Conservation (phyloP, 2,113 vertebrate species). For the Clupea harengus region DNA sequence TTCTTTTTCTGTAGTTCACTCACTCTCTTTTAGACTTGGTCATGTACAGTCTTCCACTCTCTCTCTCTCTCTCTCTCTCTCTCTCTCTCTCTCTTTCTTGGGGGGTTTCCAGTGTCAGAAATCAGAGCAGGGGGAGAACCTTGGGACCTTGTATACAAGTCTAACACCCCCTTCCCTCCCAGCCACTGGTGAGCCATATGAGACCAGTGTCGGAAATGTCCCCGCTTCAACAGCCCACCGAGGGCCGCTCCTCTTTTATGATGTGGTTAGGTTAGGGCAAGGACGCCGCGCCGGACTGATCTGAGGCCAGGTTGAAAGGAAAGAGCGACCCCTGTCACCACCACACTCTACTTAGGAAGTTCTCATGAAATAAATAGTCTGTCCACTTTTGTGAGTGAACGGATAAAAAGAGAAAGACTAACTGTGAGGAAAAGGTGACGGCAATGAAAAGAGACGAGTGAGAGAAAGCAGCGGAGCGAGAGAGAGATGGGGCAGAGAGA, state of each 20-base stretch:
- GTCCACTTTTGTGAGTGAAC: background rate
- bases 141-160: background rate
- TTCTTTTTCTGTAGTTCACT: background rate
- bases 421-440: no score
- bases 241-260: background rate
- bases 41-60: background rate
- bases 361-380: background rate
- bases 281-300: background rate
- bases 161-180: background rate
- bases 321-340: background rate
- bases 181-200: background rate
- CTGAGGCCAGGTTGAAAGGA: no score
- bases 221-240: background rate
- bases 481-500: no score
- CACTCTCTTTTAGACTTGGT: background rate
- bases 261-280: background rate
- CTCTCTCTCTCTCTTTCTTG: background rate
- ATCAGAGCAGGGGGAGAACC: background rate
- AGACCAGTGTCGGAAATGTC: background rate
- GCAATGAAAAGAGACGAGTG: background rate
- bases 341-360: background rate
- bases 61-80: background rate
- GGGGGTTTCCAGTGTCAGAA: slow-evolving; percentile 5
- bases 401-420: background rate
- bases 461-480: no score